These are phyloP conservation scores for Dromiciops gliroides DNA, from an alignment of 2,113 vertebrate species.

Conservation along the genomic window DNA sequence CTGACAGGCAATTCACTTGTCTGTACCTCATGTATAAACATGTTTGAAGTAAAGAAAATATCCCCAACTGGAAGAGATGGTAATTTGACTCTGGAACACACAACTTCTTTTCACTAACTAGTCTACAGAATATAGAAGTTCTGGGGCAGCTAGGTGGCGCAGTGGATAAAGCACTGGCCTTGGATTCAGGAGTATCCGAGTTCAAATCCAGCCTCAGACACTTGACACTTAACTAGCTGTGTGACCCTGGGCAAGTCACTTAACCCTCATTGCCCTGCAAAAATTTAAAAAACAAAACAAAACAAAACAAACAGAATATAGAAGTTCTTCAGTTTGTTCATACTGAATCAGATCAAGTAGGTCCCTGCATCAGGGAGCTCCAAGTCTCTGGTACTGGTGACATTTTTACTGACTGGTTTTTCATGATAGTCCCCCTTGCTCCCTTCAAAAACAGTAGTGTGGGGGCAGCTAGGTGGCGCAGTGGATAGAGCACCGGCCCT, in stretches of 20 bases:
- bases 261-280: no score
- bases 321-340: not conserved
- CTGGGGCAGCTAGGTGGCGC: no score
- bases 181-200: no score
- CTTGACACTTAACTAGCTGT: no score
- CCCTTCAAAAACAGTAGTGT: constrained; percentile 49
- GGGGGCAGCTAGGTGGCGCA: no score
- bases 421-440: constrained; percentile 41
- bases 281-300: no score
- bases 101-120: not conserved
- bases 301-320: not conserved
- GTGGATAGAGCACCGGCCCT: no score
- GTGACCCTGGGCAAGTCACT: no score
- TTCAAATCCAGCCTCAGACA: no score
- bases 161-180: no score
- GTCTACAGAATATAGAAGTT: not conserved
- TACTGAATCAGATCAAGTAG: not conserved
- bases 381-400: constrained; percentile 29
- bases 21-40: not conserved
- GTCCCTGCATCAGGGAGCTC: not conserved
- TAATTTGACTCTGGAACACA: not conserved
- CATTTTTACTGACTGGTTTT: constrained; percentile 49
- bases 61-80: not conserved
- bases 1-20: not conserved
- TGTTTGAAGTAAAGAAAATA: constrained; percentile 10